Percentiles rank a stretch among this genome's conserved stretches.
Evolutionary conservation across 1,140 invertebrate species (phyloP).

Genomic region (Metaphire vulgaris): DNA sequence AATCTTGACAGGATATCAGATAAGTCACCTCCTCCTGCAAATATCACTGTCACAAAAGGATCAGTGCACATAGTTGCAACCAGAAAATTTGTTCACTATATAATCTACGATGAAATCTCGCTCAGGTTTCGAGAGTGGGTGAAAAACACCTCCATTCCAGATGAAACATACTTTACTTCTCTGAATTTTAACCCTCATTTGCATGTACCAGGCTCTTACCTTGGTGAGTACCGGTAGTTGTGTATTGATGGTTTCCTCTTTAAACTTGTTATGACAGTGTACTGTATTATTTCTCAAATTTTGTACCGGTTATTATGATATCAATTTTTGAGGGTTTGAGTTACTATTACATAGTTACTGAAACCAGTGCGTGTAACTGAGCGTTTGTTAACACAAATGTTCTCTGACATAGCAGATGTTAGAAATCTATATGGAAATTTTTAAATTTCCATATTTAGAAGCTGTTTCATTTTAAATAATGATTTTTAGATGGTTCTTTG

Average conservation of each 20-base stretch:
- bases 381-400: background rate
- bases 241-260: no score
- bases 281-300: no score
- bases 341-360: background rate
- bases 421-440: no score
- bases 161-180: constrained; percentile 27
- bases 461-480: no score
- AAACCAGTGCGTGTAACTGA: background rate
- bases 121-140: constrained; percentile 19
- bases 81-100: constrained; percentile 29
- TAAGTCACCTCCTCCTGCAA: constrained; percentile 11
- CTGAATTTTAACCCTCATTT: constrained; percentile 23
- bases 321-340: background rate
- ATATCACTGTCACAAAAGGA: constrained; percentile 30
- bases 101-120: constrained; percentile 15
- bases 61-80: constrained; percentile 24
- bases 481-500: no score
- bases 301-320: background rate
- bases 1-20: background rate
- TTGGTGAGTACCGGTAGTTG: constrained; percentile 14
- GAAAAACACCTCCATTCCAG: constrained; percentile 16
- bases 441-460: no score
- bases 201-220: constrained; percentile 24
- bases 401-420: background rate
- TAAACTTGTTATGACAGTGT: no score